phyloP scores from a whole-genome alignment of 2,113 vertebrate species.

The Diglossa brunneiventris region DNA sequence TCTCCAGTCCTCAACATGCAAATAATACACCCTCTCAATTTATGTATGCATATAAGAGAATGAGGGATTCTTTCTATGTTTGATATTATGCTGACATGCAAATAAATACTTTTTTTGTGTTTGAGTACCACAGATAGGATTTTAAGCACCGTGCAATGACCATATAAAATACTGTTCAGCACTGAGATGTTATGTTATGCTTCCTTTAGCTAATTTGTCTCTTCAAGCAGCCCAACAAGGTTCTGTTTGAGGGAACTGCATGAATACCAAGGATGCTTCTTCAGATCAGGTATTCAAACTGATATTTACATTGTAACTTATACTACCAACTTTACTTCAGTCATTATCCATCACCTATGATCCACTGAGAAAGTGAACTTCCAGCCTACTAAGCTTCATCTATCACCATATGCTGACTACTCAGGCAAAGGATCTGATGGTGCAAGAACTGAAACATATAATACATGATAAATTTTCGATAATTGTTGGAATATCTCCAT shows the following conservation, averaged over 20 bases:
- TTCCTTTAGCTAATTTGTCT: neutral
- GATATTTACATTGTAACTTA: neutral
- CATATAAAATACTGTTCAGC: neutral
- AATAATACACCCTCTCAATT: neutral
- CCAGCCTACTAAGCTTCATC: neutral
- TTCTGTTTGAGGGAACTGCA: neutral
- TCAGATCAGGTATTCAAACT: neutral
- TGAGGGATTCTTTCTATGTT: neutral
- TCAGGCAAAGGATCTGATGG: neutral
- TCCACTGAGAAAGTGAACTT: neutral
- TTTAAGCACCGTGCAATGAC: neutral
- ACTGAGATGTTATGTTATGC: neutral
- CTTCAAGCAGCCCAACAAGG: neutral
- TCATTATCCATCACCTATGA: neutral
- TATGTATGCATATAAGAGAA: neutral
- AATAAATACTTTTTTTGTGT: neutral
- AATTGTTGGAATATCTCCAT: neutral
- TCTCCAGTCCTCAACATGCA: neutral
- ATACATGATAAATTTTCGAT: neutral
- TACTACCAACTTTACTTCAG: neutral
- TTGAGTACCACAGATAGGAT: neutral
- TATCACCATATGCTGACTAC: neutral
- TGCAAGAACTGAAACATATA: neutral
- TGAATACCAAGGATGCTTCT: neutral
- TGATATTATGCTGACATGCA: neutral